phyloP scores from a whole-genome alignment of 2,888 invertebrate species.

The Brenthis daphne region DNA sequence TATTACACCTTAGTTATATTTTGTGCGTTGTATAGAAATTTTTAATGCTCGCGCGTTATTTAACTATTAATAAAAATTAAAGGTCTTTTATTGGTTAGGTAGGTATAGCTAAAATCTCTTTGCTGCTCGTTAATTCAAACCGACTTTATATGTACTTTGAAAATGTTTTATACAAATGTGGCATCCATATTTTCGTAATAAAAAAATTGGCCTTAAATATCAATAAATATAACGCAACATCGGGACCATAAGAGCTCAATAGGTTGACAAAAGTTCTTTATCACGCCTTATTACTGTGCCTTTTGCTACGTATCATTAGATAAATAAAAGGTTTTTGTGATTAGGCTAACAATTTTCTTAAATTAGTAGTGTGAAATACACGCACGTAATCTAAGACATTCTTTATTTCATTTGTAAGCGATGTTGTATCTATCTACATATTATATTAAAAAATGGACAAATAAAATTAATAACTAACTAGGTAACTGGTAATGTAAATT shows the following conservation, averaged over 20 bases:
- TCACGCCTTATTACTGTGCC: slow-evolving; percentile 39
- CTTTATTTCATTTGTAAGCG: background rate
- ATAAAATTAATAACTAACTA: background rate
- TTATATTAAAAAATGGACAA: background rate
- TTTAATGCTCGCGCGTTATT: too few species aligned
- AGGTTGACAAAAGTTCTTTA: slow-evolving; percentile 16
- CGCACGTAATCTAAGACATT: background rate
- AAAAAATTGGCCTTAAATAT: slow-evolving; percentile 17
- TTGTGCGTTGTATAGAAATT: too few species aligned
- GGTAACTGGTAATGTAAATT: background rate
- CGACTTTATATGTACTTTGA: too few species aligned
- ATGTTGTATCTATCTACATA: background rate
- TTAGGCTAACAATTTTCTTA: slow-evolving; percentile 21
- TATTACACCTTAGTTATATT: too few species aligned
- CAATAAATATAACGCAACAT: slow-evolving; percentile 19
- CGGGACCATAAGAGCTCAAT: slow-evolving; percentile 30
- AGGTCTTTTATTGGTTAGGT: background rate
- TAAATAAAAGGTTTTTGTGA: slow-evolving; percentile 32
- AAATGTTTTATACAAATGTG: background rate
- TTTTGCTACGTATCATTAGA: slow-evolving; percentile 33
- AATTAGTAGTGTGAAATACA: slow-evolving; percentile 5
- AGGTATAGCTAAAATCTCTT: slow-evolving; percentile 6
- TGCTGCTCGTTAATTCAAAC: background rate
- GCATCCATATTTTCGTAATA: background rate
- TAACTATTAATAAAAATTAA: background rate